Evolutionary conservation across 2,113 vertebrate genomes (phyloP).

Genomic region (Hiodon tergisus): DNA sequence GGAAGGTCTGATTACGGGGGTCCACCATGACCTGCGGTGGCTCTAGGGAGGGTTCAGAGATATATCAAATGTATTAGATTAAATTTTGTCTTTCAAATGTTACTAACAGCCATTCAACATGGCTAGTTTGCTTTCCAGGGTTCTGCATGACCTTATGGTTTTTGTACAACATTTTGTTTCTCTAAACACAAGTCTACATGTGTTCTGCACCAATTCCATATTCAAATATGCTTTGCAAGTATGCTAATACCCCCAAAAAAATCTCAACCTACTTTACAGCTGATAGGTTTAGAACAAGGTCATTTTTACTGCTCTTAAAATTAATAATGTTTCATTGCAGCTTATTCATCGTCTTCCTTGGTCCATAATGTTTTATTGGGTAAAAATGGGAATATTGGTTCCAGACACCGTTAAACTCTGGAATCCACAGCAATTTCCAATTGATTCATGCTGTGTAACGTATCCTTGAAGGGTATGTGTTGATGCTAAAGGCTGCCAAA

Average conservation of each 20-base stretch:
- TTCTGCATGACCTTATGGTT: too few species aligned
- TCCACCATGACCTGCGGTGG: conserved; percentile 72
- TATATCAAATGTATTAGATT: background rate
- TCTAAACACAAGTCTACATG: background rate
- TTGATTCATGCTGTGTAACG: conserved; percentile 48
- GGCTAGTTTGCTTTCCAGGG: too few species aligned
- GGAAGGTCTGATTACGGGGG: conserved; percentile 82
- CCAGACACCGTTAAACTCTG: conserved; percentile 32
- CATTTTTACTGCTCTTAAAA: conserved; percentile 24
- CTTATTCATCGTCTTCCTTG: conserved; percentile 32
- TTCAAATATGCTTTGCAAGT: background rate
- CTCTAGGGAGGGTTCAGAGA: conserved; percentile 55
- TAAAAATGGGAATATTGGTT: conserved; percentile 40
- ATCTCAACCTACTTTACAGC: conserved; percentile 1
- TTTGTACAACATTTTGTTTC: too few species aligned
- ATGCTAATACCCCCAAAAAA: background rate
- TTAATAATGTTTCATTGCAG: conserved; percentile 40
- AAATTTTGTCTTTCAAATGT: background rate
- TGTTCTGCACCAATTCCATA: background rate
- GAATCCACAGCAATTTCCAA: conserved; percentile 28
- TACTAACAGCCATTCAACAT: too few species aligned
- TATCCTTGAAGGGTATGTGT: conserved; percentile 38
- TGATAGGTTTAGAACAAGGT: conserved; percentile 8
- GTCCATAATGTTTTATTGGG: conserved; percentile 32
- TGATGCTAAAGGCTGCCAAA: conserved; percentile 37